These are phyloP conservation scores for Siniperca chuatsi DNA, from an alignment of 2,113 vertebrate species.

Conservation along the genomic window DNA sequence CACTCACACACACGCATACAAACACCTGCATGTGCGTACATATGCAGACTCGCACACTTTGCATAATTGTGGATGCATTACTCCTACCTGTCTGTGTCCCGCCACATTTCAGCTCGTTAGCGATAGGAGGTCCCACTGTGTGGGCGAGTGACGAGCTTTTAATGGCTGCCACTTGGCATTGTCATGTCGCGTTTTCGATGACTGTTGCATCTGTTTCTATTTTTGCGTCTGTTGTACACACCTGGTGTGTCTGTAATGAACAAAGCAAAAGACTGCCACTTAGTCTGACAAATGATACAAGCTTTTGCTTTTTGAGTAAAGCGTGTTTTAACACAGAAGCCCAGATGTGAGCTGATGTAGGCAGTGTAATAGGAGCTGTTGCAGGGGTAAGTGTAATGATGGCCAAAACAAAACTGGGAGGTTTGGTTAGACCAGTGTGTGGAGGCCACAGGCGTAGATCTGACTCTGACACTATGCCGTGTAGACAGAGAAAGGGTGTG, in stretches of 20 bases:
- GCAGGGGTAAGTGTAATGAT: constrained; percentile 47
- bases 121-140: constrained; percentile 72
- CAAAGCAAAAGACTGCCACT: constrained; percentile 60
- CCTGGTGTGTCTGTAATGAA: constrained; percentile 73
- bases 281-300: constrained; percentile 65
- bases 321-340: constrained; percentile 40
- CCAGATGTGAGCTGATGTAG: constrained; percentile 58
- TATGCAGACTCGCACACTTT: constrained; percentile 33
- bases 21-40: neutral
- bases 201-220: constrained; percentile 76
- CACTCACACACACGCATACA: constrained; percentile 8
- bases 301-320: constrained; percentile 50
- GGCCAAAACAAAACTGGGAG: constrained; percentile 61
- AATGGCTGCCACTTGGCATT: constrained; percentile 76
- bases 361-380: constrained; percentile 45
- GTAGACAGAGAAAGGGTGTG: constrained; percentile 48
- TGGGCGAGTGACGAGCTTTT: constrained; percentile 79
- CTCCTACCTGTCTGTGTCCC: constrained; percentile 75
- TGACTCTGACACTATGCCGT: constrained; percentile 51
- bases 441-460: constrained; percentile 65
- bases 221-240: constrained; percentile 72
- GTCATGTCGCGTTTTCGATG: constrained; percentile 71
- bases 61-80: constrained; percentile 69
- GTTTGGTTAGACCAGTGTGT: constrained; percentile 55
- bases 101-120: constrained; percentile 72